phyloP scores from a whole-genome alignment of 2,797 vertebrate species.

The Gouania willdenowi region DNA sequence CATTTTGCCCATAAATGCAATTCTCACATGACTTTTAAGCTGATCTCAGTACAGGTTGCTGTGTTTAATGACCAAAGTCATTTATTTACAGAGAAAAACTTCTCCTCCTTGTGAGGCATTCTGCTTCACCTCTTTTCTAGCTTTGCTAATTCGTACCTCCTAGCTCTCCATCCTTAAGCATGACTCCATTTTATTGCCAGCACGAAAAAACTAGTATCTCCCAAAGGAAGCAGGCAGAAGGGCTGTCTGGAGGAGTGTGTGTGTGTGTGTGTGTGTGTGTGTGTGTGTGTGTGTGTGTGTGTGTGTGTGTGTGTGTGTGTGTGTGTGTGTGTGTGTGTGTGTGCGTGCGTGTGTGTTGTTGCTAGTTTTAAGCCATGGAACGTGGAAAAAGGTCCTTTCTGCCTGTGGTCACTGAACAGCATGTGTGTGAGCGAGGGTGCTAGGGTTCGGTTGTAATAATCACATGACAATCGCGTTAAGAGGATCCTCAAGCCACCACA shows the following conservation, averaged over 20 bases:
- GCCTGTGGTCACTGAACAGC: slow-evolving; percentile 25
- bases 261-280: background rate
- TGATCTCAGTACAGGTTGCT: too few species aligned
- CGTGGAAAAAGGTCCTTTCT: slow-evolving; percentile 16
- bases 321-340: too few species aligned
- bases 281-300: slow-evolving; percentile 1
- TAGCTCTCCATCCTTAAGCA: slow-evolving; percentile 17
- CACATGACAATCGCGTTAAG: slow-evolving; percentile 60
- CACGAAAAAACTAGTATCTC: slow-evolving; percentile 32
- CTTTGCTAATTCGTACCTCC: slow-evolving; percentile 17
- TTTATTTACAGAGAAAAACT: background rate
- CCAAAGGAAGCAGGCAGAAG: slow-evolving; percentile 25
- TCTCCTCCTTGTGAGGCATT: background rate
- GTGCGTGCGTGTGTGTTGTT: background rate
- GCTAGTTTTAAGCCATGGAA: slow-evolving; percentile 29
- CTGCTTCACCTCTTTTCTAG: background rate
- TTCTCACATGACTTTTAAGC: too few species aligned
- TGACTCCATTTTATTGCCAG: slow-evolving; percentile 32
- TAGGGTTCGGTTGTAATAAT: slow-evolving; percentile 47
- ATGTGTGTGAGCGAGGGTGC: slow-evolving; percentile 9
- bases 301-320: too few species aligned
- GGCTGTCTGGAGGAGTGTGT: slow-evolving; percentile 26
- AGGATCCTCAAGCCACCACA: slow-evolving; percentile 47
- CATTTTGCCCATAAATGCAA: too few species aligned
- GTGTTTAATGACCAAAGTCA: too few species aligned